Evolutionary conservation across 2,113 vertebrate species (phyloP).

Genomic region (Ceyx melanurus): DNA sequence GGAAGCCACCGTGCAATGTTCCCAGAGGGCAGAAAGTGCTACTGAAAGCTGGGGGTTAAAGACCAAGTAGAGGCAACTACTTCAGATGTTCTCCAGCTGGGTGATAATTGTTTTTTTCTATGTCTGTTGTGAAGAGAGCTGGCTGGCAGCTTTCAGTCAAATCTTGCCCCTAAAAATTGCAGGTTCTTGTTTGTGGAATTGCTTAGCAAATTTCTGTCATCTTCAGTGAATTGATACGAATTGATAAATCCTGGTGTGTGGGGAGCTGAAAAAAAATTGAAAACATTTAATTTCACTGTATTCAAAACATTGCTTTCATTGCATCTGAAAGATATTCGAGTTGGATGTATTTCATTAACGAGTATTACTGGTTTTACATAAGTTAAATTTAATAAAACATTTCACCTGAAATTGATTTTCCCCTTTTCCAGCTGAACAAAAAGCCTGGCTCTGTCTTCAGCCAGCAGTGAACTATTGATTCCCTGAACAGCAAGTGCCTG

Average conservation of each 20-base stretch:
- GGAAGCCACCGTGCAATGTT: rapidly evolving
- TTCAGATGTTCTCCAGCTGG: neutral
- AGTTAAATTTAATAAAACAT: rapidly evolving
- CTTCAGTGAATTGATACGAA: neutral
- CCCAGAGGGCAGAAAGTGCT: neutral
- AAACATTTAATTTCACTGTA: neutral
- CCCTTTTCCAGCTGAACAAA: rapidly evolving
- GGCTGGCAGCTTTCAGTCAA: neutral
- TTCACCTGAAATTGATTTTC: neutral
- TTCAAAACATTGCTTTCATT: neutral
- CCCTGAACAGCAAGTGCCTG: rapidly evolving
- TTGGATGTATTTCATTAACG: neutral
- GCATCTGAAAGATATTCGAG: rapidly evolving
- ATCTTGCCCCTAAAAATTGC: neutral
- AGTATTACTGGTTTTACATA: neutral
- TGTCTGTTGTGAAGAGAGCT: neutral
- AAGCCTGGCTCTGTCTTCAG: rapidly evolving
- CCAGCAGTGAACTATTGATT: rapidly evolving
- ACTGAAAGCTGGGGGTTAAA: neutral
- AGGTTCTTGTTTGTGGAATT: neutral
- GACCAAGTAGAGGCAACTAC: neutral
- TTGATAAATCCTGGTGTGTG: neutral
- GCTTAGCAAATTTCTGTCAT: neutral
- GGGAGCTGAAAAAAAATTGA: neutral
- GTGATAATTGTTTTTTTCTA: neutral